Percentiles rank a stretch among this genome's conserved stretches.
phyloP scores from a whole-genome alignment of 2,113 vertebrate species.

The Tenebrosternarchus preto region DNA sequence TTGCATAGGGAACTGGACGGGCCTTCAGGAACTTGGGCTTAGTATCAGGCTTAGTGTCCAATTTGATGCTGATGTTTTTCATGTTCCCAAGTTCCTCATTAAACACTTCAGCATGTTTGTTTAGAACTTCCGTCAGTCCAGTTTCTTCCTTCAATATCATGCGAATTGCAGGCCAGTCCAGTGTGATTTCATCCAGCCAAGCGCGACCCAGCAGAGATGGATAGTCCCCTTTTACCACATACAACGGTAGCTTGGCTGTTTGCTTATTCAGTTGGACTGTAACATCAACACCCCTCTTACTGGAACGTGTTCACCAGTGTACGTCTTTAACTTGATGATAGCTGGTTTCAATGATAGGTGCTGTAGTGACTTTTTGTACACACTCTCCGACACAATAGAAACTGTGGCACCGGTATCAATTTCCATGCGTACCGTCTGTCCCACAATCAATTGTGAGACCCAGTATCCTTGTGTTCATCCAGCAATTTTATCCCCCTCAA shows the following conservation, averaged over 20 bases:
- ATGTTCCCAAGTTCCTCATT: background rate
- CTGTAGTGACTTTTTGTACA: constrained; percentile 24
- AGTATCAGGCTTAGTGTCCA: background rate
- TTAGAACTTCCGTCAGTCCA: background rate
- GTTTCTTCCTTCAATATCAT: background rate
- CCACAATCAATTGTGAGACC: constrained; percentile 20
- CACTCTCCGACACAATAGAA: constrained; percentile 24
- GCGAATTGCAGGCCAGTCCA: constrained; percentile 38
- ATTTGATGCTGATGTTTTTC: background rate
- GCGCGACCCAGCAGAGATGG: constrained; percentile 33
- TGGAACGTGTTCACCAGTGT: constrained; percentile 18
- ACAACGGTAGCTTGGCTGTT: constrained; percentile 34
- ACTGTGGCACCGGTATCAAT: constrained; percentile 15
- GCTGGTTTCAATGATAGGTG: constrained; percentile 27
- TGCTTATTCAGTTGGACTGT: constrained; percentile 38
- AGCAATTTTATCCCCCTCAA: background rate
- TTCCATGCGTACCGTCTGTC: constrained; percentile 27
- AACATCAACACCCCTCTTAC: constrained; percentile 36
- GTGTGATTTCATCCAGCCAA: constrained; percentile 28
- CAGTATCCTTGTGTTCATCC: constrained; percentile 25
- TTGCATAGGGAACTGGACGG: constrained; percentile 6
- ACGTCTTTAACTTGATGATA: constrained; percentile 30
- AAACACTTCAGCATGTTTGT: constrained; percentile 18
- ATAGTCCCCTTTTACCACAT: constrained; percentile 33
- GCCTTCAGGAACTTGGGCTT: constrained; percentile 14